Conservation (phyloP, 2,113 vertebrate species). For the Cygnus buccinator region DNA sequence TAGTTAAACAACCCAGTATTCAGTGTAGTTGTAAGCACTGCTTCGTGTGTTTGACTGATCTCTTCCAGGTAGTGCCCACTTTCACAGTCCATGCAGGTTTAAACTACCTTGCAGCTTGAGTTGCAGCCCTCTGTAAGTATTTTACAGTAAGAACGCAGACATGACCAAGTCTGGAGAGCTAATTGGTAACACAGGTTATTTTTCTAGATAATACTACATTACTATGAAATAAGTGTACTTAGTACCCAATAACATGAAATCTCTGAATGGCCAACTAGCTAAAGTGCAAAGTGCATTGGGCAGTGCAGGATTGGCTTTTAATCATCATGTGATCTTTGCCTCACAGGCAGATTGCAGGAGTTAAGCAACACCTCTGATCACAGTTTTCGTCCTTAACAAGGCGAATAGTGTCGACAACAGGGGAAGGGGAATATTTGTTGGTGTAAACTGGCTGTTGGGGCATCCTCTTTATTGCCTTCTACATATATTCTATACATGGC, state of each 20-base stretch:
- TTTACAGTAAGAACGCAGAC: background rate
- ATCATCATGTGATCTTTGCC: background rate
- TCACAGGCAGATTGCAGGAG: background rate
- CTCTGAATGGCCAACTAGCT: background rate
- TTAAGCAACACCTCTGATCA: background rate
- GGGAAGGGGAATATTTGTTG: background rate
- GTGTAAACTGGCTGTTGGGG: background rate
- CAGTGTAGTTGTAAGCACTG: accelerated
- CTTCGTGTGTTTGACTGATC: background rate
- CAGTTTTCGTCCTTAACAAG: background rate
- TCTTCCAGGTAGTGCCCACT: background rate
- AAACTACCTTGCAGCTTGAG: background rate
- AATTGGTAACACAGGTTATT: background rate
- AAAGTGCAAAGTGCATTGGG: background rate
- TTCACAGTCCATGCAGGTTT: background rate
- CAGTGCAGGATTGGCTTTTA: background rate
- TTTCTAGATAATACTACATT: background rate
- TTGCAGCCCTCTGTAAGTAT: background rate
- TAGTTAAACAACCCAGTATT: background rate
- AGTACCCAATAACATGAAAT: background rate
- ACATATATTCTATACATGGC: background rate
- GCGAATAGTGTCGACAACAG: background rate
- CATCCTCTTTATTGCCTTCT: accelerated
- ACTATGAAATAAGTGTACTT: background rate
- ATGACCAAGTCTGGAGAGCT: background rate